Base-by-base conservation (phyloP, 2,113 vertebrate species). In the Salvelinus fontinalis region DNA sequence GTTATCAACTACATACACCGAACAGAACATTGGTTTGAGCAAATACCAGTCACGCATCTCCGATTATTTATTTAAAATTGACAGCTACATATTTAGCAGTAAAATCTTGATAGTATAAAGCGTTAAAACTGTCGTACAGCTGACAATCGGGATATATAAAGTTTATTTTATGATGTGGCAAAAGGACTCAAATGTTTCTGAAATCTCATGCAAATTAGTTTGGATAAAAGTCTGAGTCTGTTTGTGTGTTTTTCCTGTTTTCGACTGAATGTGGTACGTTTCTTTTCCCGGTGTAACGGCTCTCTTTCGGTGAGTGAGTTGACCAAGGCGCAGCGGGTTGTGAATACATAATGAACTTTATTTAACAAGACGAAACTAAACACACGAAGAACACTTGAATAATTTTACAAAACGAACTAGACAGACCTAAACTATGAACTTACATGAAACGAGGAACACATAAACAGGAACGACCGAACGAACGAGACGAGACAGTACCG, bases 21-120 rank as follows among this genome's bases (percentile, higher is more conserved):
- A 4, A 66, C 64, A 81, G 62, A 85, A 59, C 48, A 74, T 80
- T 18, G 48, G 69, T 51, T 48, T 0, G 14, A 75, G 71, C 73
- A 80, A 88, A 87, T 86, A 83, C 62, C 74, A 87, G 90, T 84
- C 81, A 74, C 76, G 67, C 4, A 9, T 76, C 75, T 83, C 49
- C 82, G 71, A 60, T 31, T 20, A 49, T 31, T 24, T 0, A 60
- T 68, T 76, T 70, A 3, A 0, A 22, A 60, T 20, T 7, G 77
- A 71, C 57, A 14, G 60, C 13, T 16, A 1, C 22, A 76, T 60
- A 77, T 75, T 76, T 74, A 67, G 74, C 7, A 3, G 67, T 72
- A 71, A 67, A 78, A 54, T 68, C 49, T 64, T 2, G 4, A 16
- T 0, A 51, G 2, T 60, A 9, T 29, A 70, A 79, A 5, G 26